phyloP scores from a whole-genome alignment of 2,113 vertebrate genomes.

The Macroglossus sobrinus region DNA sequence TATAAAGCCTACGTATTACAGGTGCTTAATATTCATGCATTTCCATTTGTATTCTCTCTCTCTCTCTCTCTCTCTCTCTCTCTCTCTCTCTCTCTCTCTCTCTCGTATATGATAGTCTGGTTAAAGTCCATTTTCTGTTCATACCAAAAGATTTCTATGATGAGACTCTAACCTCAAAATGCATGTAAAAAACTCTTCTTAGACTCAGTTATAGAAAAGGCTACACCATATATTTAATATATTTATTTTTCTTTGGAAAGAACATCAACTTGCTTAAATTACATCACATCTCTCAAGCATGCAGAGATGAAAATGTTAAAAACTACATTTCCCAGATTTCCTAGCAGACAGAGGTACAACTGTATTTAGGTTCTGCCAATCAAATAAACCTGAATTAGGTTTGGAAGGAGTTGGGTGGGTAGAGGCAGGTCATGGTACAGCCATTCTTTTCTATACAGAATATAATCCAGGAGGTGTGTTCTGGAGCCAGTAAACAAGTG shows the following conservation, averaged over 20 bases:
- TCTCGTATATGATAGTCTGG: background rate
- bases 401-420: background rate
- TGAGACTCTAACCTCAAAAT: background rate
- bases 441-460: background rate
- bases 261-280: background rate
- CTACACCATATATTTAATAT: background rate
- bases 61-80: background rate
- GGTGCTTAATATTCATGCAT: background rate
- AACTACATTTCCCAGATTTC: background rate
- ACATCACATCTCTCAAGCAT: background rate
- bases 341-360: background rate
- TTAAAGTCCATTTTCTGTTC: background rate
- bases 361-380: background rate
- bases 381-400: background rate
- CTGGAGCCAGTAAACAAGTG: background rate
- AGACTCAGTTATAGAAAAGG: background rate
- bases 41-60: background rate
- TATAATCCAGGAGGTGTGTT: background rate
- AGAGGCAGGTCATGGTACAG: background rate
- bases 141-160: background rate
- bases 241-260: background rate
- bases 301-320: background rate
- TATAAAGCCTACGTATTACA: background rate
- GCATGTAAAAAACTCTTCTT: background rate
- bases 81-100: background rate